Base-by-base conservation (phyloP, 2,113 vertebrate genomes). In the Psettodes erumei region DNA sequence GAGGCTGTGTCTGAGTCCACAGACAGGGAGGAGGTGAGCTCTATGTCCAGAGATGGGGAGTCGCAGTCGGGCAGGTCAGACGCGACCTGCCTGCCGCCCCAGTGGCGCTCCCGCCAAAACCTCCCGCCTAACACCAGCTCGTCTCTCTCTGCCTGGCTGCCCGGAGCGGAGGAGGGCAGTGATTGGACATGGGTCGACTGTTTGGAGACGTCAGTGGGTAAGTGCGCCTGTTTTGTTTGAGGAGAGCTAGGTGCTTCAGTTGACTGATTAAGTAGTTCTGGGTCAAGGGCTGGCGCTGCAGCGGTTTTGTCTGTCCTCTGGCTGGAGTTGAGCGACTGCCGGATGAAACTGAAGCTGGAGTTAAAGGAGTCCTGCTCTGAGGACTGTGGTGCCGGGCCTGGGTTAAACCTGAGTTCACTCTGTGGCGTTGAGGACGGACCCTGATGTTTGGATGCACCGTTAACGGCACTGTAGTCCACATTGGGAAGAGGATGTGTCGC, bases 271-370 rank as follows among this genome's bases (percentile, higher is more conserved):
- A 56, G 21, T 77, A 81, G 75, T 59, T 87, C 38, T 32, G 56
- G 45, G 13, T 70, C 71, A 27, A 0, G 48, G 40, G 37, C 15
- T 18, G 62, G 19, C 21, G 63, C 15, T 12, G 64, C 21, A 13
- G 79, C 25, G 33, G 59, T 30, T 11, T 27, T 7, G 55, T 81
- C 55, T 18, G 86, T 54, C 35, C 32, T 71, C 73, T 66, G 85
- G 27, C 53, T 72, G 0, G 12, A 86, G 58, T 76, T 82, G 8
- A 97, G 83, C 0, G 96, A 96, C 51, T 95, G 91, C 42, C 87
- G 94, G 71, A 98, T 98, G 84, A 98, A 98, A 84, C 95, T 97
- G 67, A 98, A 98, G 84, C 85, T 96, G 50, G 97, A 98, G 77
- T 81, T 92, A 48, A 97, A 97, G 54, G 65, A 71, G 6, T 86